Evolutionary conservation across 2,888 invertebrate species (phyloP).

Genomic region (Dysmachus trigonus): DNA sequence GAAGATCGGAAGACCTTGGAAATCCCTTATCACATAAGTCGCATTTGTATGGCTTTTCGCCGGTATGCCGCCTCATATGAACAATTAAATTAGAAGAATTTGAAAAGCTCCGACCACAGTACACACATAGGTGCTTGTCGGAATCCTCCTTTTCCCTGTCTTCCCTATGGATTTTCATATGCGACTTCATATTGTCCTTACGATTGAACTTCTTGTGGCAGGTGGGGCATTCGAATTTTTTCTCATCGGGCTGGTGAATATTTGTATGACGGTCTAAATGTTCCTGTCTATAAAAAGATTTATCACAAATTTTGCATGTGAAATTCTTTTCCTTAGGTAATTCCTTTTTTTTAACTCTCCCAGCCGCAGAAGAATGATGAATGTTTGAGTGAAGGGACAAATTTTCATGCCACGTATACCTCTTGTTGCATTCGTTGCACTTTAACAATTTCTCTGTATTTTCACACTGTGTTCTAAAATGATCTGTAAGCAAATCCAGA

Average conservation of each 20-base stretch:
- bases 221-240: constrained; percentile 68
- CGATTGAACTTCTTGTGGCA: constrained; percentile 70
- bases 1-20: constrained; percentile 71
- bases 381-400: constrained; percentile 62
- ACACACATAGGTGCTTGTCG: constrained; percentile 68
- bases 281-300: constrained; percentile 72
- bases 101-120: constrained; percentile 70
- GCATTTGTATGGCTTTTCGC: constrained; percentile 72
- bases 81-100: constrained; percentile 72
- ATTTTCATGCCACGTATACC: constrained; percentile 62
- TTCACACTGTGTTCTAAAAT: constrained; percentile 64
- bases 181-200: constrained; percentile 70
- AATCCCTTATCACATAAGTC: constrained; percentile 72
- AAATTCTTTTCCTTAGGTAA: constrained; percentile 62
- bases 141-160: constrained; percentile 57
- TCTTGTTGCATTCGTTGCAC: constrained; percentile 59
- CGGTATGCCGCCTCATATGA: constrained; percentile 75
- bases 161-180: constrained; percentile 68
- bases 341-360: constrained; percentile 52
- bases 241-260: constrained; percentile 68
- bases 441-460: constrained; percentile 57
- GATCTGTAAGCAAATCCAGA: constrained; percentile 66
- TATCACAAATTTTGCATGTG: constrained; percentile 72
- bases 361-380: constrained; percentile 16
- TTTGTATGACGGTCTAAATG: constrained; percentile 72